Evolutionary conservation across 2,888 invertebrate species (phyloP), one percentile per base, ranked within the genome.

Genomic region (Kuschelorhynchus macadamiae): DNA sequence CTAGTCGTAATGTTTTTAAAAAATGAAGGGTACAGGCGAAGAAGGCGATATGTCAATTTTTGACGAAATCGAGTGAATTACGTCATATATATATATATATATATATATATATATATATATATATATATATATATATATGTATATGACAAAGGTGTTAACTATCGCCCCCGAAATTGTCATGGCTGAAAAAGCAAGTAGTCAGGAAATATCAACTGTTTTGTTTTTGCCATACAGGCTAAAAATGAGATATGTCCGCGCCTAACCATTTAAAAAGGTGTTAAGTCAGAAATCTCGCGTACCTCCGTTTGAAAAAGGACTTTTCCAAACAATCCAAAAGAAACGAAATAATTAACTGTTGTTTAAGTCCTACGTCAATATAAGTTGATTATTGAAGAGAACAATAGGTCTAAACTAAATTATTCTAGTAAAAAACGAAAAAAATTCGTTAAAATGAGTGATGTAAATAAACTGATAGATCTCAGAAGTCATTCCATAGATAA

Each of bases 401-500:
- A 18, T 46, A 46, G 3, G 18, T 18, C 17, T 17, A 8, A 20
- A 18, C 21, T 46, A 41, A 16, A 41, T 11, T 5, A 52, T 17
- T 7, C 18, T 52, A 49, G 25, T n/a, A 32, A 50, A 50, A 50
- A 50, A 50, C 14, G 32, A 32, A 50, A 50, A 30, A 30, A 14
- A 12, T 21, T 20, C 41, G 59, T 47, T 30, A 59, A 44, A 60
- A 20, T 64, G 14, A 41, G n/a, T 5, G 60, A 60, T 12, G 60
- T 59, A 36, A 30, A 41, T 18, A 69, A 64, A 41, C 53, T 52
- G 47, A 30, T 61, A 14, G 55, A 18, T 44, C 12, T 56, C n/a
- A 36, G 41, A 42, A 60, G 59, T 21, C 50, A 70, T 55, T 39
- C 42, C 44, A 49, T 55, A 14, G 57, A 62, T n/a, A 17, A 39